Evolutionary conservation across 2,797 vertebrate species (phyloP).

Genomic region (Tangara arthus): DNA sequence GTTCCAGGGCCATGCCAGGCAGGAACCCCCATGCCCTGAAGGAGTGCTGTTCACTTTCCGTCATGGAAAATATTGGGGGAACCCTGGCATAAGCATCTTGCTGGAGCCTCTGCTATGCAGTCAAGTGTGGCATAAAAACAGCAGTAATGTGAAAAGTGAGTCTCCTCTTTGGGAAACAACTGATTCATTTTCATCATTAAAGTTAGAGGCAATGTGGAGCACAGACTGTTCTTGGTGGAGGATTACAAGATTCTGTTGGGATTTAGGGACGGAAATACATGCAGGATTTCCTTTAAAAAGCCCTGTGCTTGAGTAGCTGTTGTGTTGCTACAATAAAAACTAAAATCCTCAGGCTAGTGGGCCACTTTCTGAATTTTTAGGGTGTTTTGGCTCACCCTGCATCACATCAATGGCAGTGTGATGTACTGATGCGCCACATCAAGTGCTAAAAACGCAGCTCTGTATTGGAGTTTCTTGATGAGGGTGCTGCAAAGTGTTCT

Average conservation of each 20-base stretch:
- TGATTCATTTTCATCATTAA: not conserved
- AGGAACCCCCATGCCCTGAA: not conserved
- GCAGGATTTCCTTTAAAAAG: constrained; percentile 10
- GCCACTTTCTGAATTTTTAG: not conserved
- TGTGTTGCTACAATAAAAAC: not conserved
- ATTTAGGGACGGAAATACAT: not conserved
- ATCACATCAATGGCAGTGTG: rapidly evolving
- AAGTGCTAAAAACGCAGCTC: not conserved
- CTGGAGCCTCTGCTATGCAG: not conserved
- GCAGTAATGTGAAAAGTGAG: not conserved
- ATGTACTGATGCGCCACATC: rapidly evolving
- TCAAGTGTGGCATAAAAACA: not conserved
- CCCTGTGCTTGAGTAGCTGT: not conserved
- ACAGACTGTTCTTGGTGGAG: constrained; percentile 12
- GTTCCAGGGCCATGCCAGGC: not conserved
- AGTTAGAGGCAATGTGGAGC: not conserved
- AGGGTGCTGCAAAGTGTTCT: not conserved
- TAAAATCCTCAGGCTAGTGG: not conserved
- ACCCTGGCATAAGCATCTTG: not conserved
- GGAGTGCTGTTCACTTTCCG: not conserved
- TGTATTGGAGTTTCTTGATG: not conserved
- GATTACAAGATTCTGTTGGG: constrained; percentile 20
- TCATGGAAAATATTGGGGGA: not conserved
- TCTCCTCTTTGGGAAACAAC: not conserved
- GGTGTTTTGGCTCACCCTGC: not conserved